phyloP scores from a whole-genome alignment of 1,140 invertebrate genomes.

The Cydia strobilella region DNA sequence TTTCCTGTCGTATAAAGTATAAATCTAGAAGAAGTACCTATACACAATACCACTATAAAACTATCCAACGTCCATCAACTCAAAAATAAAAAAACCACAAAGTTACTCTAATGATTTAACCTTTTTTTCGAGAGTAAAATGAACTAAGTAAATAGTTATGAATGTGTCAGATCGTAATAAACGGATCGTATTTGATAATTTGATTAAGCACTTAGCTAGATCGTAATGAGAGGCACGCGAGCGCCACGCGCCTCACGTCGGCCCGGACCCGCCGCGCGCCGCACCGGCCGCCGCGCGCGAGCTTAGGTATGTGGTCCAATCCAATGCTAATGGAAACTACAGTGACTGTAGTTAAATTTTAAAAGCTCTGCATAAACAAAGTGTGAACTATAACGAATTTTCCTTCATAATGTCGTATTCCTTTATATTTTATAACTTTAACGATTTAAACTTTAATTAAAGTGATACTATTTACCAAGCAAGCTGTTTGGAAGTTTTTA shows the following conservation, averaged over 20 bases:
- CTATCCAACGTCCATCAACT: no score
- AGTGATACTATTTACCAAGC: background rate
- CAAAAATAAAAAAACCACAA: background rate
- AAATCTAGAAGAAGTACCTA: no score
- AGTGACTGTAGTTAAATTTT: no score
- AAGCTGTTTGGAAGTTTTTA: background rate
- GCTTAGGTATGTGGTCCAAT: background rate
- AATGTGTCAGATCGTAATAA: slow-evolving; percentile 20
- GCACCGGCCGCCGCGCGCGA: background rate
- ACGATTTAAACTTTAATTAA: background rate
- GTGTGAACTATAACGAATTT: no score
- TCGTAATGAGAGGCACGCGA: slow-evolving; percentile 26
- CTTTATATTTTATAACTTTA: no score
- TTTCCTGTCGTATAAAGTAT: no score
- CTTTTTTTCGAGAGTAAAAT: background rate
- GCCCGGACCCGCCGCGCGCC: background rate
- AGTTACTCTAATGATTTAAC: background rate
- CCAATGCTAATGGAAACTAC: background rate
- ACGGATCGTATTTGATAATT: slow-evolving; percentile 6
- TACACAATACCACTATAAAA: no score
- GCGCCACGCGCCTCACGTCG: slow-evolving; percentile 13
- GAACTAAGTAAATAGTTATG: background rate
- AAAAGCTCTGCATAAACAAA: no score
- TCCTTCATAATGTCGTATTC: no score
- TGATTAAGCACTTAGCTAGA: slow-evolving; percentile 26